Percentiles rank a stretch among this genome's conserved stretches.
phyloP scores from a whole-genome alignment of 2,113 vertebrate species.

The Hippocampus barbouri region DNA sequence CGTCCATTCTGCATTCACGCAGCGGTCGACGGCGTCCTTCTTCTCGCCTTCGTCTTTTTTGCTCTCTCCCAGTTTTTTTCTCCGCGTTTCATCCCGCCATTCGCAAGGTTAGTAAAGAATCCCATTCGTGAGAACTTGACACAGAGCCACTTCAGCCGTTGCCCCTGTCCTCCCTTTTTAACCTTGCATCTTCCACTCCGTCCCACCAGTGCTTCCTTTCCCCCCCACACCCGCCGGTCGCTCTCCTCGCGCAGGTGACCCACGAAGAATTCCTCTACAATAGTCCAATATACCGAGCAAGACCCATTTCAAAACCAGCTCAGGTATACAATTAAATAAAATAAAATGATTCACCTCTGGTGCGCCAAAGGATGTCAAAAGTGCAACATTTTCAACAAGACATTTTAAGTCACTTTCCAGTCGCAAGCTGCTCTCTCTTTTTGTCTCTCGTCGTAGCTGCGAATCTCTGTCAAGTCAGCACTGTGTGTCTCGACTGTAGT shows the following conservation, averaged over 20 bases:
- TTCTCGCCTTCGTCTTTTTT: slow-evolving; percentile 37
- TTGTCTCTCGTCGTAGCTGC: slow-evolving; percentile 2
- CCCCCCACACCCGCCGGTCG: slow-evolving; percentile 1
- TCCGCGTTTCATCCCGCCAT: slow-evolving; percentile 61
- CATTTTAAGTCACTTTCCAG: slow-evolving; percentile 28
- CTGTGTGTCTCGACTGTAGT: slow-evolving; percentile 25
- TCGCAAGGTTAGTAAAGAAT: slow-evolving; percentile 34
- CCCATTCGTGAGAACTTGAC: slow-evolving; percentile 39
- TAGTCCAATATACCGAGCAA: slow-evolving; percentile 24
- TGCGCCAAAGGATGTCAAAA: not conserved
- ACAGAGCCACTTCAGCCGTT: not conserved
- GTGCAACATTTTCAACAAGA: slow-evolving; percentile 6
- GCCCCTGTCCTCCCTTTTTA: slow-evolving; percentile 8
- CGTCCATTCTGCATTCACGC: slow-evolving; percentile 62
- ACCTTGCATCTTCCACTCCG: slow-evolving; percentile 1
- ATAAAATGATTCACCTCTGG: not conserved
- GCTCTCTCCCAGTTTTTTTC: slow-evolving; percentile 38
- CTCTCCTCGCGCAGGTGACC: slow-evolving; percentile 38
- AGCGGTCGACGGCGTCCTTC: slow-evolving; percentile 56
- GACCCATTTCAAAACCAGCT: not conserved
- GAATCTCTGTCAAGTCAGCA: slow-evolving; percentile 25
- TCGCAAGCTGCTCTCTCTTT: not conserved
- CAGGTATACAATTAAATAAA: slow-evolving; percentile 15
- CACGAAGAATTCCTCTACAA: slow-evolving; percentile 41
- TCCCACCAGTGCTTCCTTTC: slow-evolving; percentile 3